A percentile compares a stretch with the other conserved stretches of the same genome.
phyloP scores from a whole-genome alignment of 1,140 invertebrate genomes.

The Wiebesia pumilae region DNA sequence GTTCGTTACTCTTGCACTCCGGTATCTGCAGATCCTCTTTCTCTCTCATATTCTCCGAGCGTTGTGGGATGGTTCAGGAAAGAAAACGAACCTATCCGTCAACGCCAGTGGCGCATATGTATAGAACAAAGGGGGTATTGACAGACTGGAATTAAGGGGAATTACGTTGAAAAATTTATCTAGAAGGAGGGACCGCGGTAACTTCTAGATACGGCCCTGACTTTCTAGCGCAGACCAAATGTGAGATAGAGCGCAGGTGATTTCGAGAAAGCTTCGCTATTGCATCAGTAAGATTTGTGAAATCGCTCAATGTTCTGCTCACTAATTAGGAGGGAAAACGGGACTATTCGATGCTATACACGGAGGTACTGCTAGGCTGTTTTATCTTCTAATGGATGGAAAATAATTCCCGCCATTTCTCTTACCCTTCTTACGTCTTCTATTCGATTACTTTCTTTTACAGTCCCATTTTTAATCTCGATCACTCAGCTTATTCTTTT shows the following conservation, averaged over 20 bases:
- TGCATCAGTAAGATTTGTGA: constrained; percentile 21
- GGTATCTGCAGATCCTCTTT: neutral
- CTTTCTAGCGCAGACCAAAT: neutral
- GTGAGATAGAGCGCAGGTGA: constrained; percentile 15
- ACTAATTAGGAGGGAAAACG: neutral
- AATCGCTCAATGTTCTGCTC: constrained; percentile 11
- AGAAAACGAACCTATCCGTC: constrained; percentile 1
- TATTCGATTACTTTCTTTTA: neutral
- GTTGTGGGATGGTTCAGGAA: neutral
- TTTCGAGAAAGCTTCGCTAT: neutral
- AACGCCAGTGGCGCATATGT: too few relatives aligned
- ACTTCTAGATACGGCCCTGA: neutral
- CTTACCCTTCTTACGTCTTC: neutral
- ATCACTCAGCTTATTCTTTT: neutral
- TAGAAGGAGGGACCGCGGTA: neutral
- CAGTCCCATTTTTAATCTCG: neutral
- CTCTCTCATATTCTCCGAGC: neutral
- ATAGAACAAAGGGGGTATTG: neutral
- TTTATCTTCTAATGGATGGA: constrained; percentile 7
- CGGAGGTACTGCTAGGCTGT: neutral
- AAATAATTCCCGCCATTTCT: constrained; percentile 30
- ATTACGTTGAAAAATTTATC: constrained; percentile 35
- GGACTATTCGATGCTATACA: neutral
- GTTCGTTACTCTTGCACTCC: neutral
- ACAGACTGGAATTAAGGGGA: constrained; percentile 19